phyloP scores from a whole-genome alignment of 2,113 vertebrate species.

The Sphaerodactylus townsendi region DNA sequence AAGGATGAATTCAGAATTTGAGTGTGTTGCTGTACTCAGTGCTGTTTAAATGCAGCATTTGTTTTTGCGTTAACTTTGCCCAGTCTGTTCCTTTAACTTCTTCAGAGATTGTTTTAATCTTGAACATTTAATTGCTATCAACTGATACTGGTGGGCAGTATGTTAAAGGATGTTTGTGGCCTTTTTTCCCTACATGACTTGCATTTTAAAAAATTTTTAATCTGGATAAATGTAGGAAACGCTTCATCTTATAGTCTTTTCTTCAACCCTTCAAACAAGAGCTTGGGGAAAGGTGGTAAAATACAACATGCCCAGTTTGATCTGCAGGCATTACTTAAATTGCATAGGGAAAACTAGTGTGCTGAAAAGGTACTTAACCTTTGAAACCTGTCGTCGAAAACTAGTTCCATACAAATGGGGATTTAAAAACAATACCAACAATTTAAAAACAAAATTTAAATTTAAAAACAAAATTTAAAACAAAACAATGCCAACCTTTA shows the following conservation, averaged over 20 bases:
- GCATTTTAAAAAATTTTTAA: slow-evolving; percentile 50
- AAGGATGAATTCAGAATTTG: slow-evolving; percentile 45
- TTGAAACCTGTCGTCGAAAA: slow-evolving; percentile 49
- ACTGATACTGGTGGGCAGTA: not conserved
- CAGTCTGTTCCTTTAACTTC: slow-evolving; percentile 33
- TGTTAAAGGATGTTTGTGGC: slow-evolving; percentile 12
- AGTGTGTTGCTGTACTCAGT: slow-evolving; percentile 25
- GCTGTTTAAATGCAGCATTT: slow-evolving; percentile 33
- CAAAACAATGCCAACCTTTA: slow-evolving; percentile 55
- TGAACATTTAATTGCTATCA: not conserved
- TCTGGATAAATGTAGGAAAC: slow-evolving; percentile 60
- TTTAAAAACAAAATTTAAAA: no score
- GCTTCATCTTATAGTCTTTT: slow-evolving; percentile 51
- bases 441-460: no score
- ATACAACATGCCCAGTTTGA: slow-evolving; percentile 67
- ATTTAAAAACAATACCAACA: slow-evolving; percentile 59
- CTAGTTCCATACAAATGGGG: slow-evolving; percentile 40
- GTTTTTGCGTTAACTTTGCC: slow-evolving; percentile 22
- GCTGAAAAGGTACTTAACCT: slow-evolving; percentile 37
- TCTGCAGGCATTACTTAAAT: slow-evolving; percentile 48
- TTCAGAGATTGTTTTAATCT: not conserved
- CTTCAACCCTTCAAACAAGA: slow-evolving; percentile 60
- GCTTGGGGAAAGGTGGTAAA: slow-evolving; percentile 67
- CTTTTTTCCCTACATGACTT: slow-evolving; percentile 42
- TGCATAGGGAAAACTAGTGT: slow-evolving; percentile 70